Conservation (phyloP, 2,888 invertebrate species). For the Drosophila quinaria region DNA sequence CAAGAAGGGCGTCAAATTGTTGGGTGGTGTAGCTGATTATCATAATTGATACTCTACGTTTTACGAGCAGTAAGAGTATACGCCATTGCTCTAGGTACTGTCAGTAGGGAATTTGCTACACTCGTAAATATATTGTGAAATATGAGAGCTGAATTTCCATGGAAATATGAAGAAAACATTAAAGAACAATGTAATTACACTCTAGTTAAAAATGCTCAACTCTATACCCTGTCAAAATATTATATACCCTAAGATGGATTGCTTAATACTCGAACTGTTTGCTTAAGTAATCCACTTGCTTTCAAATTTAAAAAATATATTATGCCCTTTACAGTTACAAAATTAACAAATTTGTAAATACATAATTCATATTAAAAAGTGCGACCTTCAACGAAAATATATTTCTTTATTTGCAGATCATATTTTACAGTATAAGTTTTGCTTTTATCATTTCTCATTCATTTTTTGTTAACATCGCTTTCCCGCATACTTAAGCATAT, state of each 20-base stretch:
- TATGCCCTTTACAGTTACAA: neutral
- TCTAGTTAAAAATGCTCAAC: neutral
- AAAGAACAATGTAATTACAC: neutral
- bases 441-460: constrained; percentile 12
- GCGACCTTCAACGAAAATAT: constrained; percentile 14
- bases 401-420: constrained; percentile 18
- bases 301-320: neutral
- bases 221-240: neutral
- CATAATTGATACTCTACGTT: constrained; percentile 37
- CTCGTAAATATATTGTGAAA: neutral
- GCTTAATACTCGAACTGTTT: neutral
- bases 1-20: constrained; percentile 44
- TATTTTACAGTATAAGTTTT: constrained; percentile 44
- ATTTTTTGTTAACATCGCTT: constrained; percentile 59
- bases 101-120: neutral
- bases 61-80: constrained; percentile 9
- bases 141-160: neutral
- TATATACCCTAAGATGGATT: neutral
- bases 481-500: constrained; percentile 72
- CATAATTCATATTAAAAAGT: neutral
- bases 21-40: constrained; percentile 46
- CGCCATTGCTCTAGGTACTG: neutral
- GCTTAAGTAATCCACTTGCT: neutral
- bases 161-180: neutral
- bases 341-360: constrained; percentile 7